Base-by-base conservation (phyloP, 2,888 invertebrate species). In the Amiota minor region DNA sequence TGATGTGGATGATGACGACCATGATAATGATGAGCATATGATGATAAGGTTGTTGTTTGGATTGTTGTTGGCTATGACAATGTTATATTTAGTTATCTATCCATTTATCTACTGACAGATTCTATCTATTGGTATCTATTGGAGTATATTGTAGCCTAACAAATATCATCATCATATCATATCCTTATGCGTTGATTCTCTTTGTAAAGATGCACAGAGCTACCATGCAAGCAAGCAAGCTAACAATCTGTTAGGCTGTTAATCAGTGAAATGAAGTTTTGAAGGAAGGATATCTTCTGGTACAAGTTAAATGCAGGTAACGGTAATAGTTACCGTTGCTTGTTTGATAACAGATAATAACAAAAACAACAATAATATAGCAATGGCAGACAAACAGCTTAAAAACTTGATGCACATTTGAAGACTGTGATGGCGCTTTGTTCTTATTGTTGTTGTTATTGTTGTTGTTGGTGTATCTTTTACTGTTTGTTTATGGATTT, bases 361-460 rank as follows among this genome's bases (percentile, higher is more conserved):
- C 16, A 53, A 45, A 46, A 65, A 49, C 47, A 45, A 20, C 35
- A 35, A 35, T 35, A 35, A 35, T 35, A 35, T 35, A 35, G 35
- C 35, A 35, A 35, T 6, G 6, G 6, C 47, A 65, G 65, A 47
- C 49, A 49, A 65, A 83, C 78, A 82, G 82, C 81, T 82, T 81
- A 74, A 79, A 79, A 77, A 78, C 78, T 76, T 75, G 73, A 78
- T 79, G 76, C 75, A 77, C 77, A 78, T 78, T 76, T 71, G 50
- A 23, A 65, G 65, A 65, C 65, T 47, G 18, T 47, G 18, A 65
- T 18, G 23, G 9, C 18, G 18, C 83, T 80, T 80, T 82, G 84
- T 78, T 82, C 79, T 77, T 79, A 79, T 83, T 81, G 83, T 83
- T 77, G 79, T 84, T 83, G 80, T 80, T 82, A 81, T 78, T 83